Conservation (phyloP, 2,113 vertebrate genomes). For the Phyllostomus discolor region DNA sequence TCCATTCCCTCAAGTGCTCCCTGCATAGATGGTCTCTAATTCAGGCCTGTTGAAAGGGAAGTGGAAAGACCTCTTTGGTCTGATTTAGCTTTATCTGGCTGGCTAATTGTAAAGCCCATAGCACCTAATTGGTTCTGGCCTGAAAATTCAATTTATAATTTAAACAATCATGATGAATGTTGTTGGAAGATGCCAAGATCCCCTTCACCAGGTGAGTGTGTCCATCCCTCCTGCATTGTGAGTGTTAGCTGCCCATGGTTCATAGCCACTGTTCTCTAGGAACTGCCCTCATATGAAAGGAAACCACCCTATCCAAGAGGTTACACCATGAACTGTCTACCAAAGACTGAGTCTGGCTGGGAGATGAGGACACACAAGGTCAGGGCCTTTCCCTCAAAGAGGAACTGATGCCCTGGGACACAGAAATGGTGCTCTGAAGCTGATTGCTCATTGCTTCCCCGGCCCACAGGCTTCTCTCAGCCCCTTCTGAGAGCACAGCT, state of each 20-base stretch:
- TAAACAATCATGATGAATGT: background rate
- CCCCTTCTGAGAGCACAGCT: background rate
- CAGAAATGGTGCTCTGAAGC: background rate
- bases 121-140: background rate
- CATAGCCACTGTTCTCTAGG: background rate
- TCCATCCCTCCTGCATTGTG: background rate
- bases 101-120: constrained; percentile 1
- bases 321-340: background rate
- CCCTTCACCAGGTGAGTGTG: no score
- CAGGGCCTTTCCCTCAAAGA: background rate
- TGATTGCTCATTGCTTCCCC: background rate
- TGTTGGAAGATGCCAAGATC: background rate
- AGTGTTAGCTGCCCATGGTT: background rate
- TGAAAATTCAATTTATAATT: background rate
- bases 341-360: background rate
- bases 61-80: background rate
- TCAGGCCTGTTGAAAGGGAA: background rate
- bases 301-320: background rate
- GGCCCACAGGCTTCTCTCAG: background rate
- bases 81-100: background rate
- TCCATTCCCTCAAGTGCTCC: background rate
- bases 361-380: background rate
- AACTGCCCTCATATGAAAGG: background rate
- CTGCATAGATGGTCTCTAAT: background rate
- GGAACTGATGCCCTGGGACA: background rate